Conservation (phyloP, 2,888 invertebrate species). For the Megaustenia siamemsis region DNA sequence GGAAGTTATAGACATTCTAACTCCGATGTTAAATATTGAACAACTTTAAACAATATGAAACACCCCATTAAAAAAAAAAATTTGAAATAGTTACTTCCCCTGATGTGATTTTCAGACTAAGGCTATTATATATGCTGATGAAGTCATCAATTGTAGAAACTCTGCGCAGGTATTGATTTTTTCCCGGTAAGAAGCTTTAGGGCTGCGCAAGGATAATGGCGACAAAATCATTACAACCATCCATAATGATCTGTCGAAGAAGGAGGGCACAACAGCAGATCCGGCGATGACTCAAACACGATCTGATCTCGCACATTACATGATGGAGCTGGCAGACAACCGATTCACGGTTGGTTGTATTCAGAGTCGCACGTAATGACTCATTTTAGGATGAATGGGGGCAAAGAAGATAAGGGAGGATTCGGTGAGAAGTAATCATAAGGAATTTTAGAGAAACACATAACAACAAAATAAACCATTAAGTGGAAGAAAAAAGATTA, state of each 20-base stretch:
- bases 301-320: constrained; percentile 14
- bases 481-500: no score
- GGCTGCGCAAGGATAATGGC: constrained; percentile 28
- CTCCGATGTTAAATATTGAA: no score
- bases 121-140: constrained; percentile 8
- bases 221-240: constrained; percentile 37
- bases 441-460: not conserved
- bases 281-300: constrained; percentile 28
- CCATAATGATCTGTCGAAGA: constrained; percentile 37
- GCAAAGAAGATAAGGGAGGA: not conserved
- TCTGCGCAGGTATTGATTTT: constrained; percentile 16
- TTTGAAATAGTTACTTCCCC: no score
- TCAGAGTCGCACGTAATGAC: not conserved
- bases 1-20: no score
- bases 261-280: constrained; percentile 17
- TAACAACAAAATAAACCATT: no score
- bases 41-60: no score
- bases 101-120: no score
- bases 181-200: constrained; percentile 14
- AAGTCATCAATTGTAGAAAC: not conserved
- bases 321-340: not conserved
- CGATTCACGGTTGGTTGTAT: no score
- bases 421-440: not conserved
- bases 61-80: no score
- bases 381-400: not conserved